phyloP scores from a whole-genome alignment of 1,140 invertebrate species.

The Vanessa tameamea region DNA sequence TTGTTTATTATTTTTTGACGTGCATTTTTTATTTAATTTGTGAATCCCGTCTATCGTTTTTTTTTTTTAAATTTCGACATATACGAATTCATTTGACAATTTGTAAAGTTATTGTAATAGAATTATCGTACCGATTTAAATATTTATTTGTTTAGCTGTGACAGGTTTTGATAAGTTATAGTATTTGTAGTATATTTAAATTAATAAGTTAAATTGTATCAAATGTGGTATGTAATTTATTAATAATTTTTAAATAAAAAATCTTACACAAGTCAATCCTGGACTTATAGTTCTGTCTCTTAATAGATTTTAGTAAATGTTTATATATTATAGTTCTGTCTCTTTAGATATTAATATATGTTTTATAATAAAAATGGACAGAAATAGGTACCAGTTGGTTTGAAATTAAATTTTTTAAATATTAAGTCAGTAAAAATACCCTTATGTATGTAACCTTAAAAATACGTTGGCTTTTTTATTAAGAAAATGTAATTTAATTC shows the following conservation, averaged over 20 bases:
- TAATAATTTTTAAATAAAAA: constrained; percentile 1
- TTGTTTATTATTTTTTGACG: constrained; percentile 47
- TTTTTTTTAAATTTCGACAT: constrained; percentile 8
- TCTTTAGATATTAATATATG: background rate
- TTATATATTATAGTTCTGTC: constrained; percentile 1
- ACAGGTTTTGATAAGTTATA: constrained; percentile 37
- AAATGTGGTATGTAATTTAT: constrained; percentile 14
- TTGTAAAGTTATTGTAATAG: constrained; percentile 4
- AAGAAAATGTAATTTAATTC: constrained; percentile 1
- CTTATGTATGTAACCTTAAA: constrained; percentile 4
- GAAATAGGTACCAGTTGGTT: background rate
- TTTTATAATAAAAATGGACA: background rate
- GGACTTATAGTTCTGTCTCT: constrained; percentile 5
- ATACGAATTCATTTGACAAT: constrained; percentile 7
- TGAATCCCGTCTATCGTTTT: constrained; percentile 34
- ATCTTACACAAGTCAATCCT: background rate
- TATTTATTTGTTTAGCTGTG: constrained; percentile 41
- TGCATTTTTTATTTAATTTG: constrained; percentile 49
- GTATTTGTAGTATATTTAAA: constrained; percentile 25
- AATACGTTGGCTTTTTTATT: background rate
- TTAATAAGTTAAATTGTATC: constrained; percentile 21
- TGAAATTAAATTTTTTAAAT: background rate
- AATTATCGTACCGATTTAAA: background rate
- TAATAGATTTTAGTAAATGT: background rate
- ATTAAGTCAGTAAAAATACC: constrained; percentile 4